Evolutionary conservation across 2,888 invertebrate species (phyloP), one percentile per base, ranked within the genome.

Genomic region (Cremastobaeus sp.): DNA sequence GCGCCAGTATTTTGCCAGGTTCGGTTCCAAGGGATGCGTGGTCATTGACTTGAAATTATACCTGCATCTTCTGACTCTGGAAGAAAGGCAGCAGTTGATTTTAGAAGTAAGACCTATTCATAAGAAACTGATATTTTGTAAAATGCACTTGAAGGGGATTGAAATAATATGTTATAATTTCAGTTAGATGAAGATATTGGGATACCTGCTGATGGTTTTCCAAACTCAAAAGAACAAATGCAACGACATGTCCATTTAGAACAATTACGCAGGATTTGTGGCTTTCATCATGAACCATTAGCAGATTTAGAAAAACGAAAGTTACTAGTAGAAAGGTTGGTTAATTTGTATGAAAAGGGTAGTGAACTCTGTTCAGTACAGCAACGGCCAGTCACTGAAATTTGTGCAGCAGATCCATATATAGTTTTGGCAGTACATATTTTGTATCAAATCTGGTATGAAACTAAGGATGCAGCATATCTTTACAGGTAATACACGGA

Each of bases 1-100:
- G 84, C 89, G 93, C 71, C 92, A 94, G 79, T 98, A 96, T 88
- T 94, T 95, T 77, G 84, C 89, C 37, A 90, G 91, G 77, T 98
- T 97, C 88, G 96, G 96, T 1, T 92, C 94, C 80, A 96, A 96
- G 83, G 92, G 94, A 0, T 96, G 96, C 87, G 95, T 95, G 70
- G 94, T 95, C 69, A 91, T 92, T 5, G 98, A 98, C 86, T 89
- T 98, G 48, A 91, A 92, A 71, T 89, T 92, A 3, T 97, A 95
- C 86, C 86, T 96, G 43, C 89, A 91, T 37, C 90, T 94, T 78
- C 89, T 96, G 75, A 91, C 94, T 3, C 89, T 90, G 32, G 90
- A 91, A 6, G 91, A 92, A 73, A 90, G 92, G 73, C 88, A 90
- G 71, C 89, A 90, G 39, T 88, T 93, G 55, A 90, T 87, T 25